phyloP scores from a whole-genome alignment of 2,888 invertebrate genomes.

The Acanthococcus lagerstroemiae region DNA sequence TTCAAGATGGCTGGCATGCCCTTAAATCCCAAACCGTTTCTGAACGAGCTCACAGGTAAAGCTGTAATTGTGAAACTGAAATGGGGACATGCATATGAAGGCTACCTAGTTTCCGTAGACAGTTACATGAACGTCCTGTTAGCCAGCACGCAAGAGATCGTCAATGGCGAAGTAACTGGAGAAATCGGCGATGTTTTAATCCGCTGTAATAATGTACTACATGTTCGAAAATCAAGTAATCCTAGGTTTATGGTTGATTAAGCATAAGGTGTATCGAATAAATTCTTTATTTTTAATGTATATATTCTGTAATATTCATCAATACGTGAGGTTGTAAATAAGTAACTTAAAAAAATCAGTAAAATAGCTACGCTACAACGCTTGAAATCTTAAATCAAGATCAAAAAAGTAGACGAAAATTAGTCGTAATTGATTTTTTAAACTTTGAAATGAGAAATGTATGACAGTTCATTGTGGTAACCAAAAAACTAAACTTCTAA shows the following conservation, averaged over 20 bases:
- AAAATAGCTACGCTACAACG: too few relatives aligned
- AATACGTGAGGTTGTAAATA: too few relatives aligned
- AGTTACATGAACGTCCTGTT: conserved; percentile 98
- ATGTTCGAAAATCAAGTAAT: conserved; percentile 52
- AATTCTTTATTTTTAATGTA: too few relatives aligned
- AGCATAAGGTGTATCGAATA: too few relatives aligned
- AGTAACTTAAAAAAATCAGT: too few relatives aligned
- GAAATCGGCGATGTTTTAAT: conserved; percentile 96
- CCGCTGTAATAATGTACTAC: conserved; percentile 89
- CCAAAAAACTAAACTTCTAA: too few relatives aligned
- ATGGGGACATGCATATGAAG: conserved; percentile 99
- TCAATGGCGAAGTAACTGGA: conserved; percentile 84
- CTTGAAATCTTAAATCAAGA: too few relatives aligned
- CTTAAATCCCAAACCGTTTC: conserved; percentile 97
- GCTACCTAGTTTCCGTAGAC: conserved; percentile 93
- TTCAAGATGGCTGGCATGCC: conserved; percentile 81
- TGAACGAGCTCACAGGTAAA: conserved; percentile 96
- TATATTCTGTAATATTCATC: too few relatives aligned
- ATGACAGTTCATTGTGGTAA: too few relatives aligned
- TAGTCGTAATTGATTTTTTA: too few relatives aligned
- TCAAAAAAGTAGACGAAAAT: too few relatives aligned
- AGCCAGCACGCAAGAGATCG: conserved; percentile 94
- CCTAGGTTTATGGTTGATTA: conserved; percentile 26
- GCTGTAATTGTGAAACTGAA: conserved; percentile 95
- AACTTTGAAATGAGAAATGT: too few relatives aligned